phyloP scores from a whole-genome alignment of 2,113 vertebrate species.

The Xenus cinereus region DNA sequence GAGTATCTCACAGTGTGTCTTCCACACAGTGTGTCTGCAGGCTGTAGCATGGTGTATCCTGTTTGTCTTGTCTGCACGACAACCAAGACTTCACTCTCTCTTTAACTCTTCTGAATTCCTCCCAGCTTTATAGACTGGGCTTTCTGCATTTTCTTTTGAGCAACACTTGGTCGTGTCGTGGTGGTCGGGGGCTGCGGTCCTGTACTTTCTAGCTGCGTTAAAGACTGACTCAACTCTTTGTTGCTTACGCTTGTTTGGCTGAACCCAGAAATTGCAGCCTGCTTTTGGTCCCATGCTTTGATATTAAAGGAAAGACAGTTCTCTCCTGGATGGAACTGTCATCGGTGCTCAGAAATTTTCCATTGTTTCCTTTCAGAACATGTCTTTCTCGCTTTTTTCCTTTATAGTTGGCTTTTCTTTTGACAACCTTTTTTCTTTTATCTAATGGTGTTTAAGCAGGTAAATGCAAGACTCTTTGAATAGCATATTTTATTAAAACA shows the following conservation, averaged over 20 bases:
- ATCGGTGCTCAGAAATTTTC: background rate
- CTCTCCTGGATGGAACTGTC: background rate
- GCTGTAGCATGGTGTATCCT: background rate
- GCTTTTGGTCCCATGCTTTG: background rate
- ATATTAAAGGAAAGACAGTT: background rate
- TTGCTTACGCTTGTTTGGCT: background rate
- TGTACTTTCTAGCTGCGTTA: background rate
- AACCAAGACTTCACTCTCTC: background rate
- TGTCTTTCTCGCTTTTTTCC: background rate
- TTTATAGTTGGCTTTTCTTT: background rate
- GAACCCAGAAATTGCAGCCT: background rate
- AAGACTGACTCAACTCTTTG: background rate
- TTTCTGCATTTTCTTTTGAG: background rate
- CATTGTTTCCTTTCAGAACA: background rate
- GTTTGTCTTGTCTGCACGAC: background rate
- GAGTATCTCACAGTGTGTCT: background rate
- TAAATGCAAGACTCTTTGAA: background rate
- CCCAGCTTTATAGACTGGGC: background rate
- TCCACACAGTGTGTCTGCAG: background rate
- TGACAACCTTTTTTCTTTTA: background rate
- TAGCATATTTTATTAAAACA: conserved; percentile 16
- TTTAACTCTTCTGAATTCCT: background rate
- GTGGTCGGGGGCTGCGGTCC: background rate
- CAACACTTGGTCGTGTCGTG: accelerated
- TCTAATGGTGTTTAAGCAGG: background rate